Conservation (phyloP, 2,113 vertebrate genomes). For the Heterochromis multidens region DNA sequence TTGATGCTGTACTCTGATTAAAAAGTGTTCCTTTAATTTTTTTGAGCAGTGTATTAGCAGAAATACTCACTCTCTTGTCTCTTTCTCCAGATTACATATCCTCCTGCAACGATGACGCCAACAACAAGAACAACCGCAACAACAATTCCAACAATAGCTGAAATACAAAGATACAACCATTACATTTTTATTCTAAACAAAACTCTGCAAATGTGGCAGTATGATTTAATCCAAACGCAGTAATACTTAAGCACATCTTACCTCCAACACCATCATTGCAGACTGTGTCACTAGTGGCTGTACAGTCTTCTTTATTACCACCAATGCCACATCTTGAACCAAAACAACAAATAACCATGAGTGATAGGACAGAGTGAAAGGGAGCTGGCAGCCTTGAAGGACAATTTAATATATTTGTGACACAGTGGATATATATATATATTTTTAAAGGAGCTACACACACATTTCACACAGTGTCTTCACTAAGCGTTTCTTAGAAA, state of each 20-base stretch:
- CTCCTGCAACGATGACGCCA: accelerated
- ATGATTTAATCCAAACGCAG: not conserved
- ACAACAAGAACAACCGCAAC: accelerated
- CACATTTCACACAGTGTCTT: not conserved
- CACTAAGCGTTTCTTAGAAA: not conserved
- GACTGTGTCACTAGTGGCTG: constrained; percentile 37
- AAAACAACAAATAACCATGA: not conserved
- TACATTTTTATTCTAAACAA: not conserved
- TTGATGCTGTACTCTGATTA: too few relatives aligned
- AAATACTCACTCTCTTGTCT: not conserved
- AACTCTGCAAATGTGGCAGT: not conserved
- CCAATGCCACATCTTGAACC: constrained; percentile 47
- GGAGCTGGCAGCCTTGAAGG: not conserved
- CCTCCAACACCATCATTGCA: constrained; percentile 15
- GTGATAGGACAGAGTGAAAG: not conserved
- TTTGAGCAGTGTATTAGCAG: too few relatives aligned
- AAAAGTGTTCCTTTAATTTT: too few relatives aligned
- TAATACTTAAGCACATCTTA: not conserved
- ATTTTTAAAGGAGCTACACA: not conserved
- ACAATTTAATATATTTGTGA: not conserved
- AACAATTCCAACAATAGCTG: not conserved
- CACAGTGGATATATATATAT: not conserved
- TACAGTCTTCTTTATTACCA: constrained; percentile 23
- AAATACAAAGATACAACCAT: not conserved
- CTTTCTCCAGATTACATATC: not conserved